phyloP scores from a whole-genome alignment of 2,888 invertebrate genomes.

The Iselma pallidipennis region DNA sequence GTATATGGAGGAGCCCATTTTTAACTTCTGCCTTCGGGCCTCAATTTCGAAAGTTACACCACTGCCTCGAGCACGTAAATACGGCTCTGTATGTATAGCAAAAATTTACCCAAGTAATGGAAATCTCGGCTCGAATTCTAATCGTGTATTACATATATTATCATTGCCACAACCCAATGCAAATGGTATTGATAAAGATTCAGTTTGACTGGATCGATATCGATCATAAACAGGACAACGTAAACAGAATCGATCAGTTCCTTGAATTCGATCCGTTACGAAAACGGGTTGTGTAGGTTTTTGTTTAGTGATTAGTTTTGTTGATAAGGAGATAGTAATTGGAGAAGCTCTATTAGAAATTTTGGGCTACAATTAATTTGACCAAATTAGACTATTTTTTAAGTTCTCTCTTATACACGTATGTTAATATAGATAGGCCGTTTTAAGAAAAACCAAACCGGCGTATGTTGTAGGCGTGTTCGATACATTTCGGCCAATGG shows the following conservation, averaged over 20 bases:
- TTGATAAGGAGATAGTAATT: constrained; percentile 30
- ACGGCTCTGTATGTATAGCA: background rate
- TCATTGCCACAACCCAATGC: constrained; percentile 62
- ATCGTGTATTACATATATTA: constrained; percentile 58
- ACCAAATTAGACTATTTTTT: too few species aligned
- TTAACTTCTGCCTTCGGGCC: too few species aligned
- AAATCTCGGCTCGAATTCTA: constrained; percentile 43
- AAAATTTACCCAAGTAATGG: constrained; percentile 26
- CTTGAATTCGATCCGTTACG: constrained; percentile 15
- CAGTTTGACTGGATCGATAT: constrained; percentile 32
- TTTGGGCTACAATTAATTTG: constrained; percentile 7
- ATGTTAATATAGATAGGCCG: too few species aligned
- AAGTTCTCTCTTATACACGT: too few species aligned
- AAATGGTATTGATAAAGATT: constrained; percentile 36
- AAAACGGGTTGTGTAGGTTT: constrained; percentile 20
- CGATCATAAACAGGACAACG: constrained; percentile 34
- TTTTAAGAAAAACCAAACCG: too few species aligned
- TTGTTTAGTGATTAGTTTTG: constrained; percentile 17
- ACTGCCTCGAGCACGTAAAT: too few species aligned
- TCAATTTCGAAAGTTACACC: too few species aligned
- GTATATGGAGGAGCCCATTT: too few species aligned
- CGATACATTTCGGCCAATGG: too few species aligned
- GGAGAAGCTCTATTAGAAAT: constrained; percentile 26
- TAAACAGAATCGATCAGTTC: constrained; percentile 38
- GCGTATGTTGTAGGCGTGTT: too few species aligned